Conservation (phyloP, 1,140 invertebrate species). For the Drosophila kohkoa region DNA sequence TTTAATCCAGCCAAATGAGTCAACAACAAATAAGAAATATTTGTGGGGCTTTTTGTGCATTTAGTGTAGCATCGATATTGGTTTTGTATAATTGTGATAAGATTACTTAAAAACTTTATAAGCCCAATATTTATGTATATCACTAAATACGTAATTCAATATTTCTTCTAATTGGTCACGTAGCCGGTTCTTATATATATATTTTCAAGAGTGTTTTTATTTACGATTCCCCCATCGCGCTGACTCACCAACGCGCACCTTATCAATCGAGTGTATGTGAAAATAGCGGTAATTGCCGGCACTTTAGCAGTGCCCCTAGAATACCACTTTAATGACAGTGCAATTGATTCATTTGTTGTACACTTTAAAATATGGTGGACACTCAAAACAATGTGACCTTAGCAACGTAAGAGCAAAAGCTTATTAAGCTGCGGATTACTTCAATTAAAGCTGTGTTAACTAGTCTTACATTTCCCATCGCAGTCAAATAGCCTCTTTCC, state of each 20-base stretch:
- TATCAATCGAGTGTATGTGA: constrained; percentile 23
- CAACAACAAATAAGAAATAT: constrained; percentile 41
- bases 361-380: background rate
- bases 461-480: no score
- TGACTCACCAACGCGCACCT: constrained; percentile 21
- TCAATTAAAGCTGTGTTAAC: no score
- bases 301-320: background rate
- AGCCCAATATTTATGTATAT: constrained; percentile 36
- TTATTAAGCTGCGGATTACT: no score
- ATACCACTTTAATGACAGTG: constrained; percentile 4
- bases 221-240: constrained; percentile 3
- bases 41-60: constrained; percentile 17
- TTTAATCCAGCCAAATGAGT: constrained; percentile 21
- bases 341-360: constrained; percentile 37
- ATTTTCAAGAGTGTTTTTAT: background rate
- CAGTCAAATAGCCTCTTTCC: no score
- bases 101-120: constrained; percentile 40
- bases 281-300: constrained; percentile 7
- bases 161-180: constrained; percentile 64
- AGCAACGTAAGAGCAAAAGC: background rate
- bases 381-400: background rate
- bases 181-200: constrained; percentile 33
- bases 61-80: constrained; percentile 28
- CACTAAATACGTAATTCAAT: constrained; percentile 30
- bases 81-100: constrained; percentile 45